phyloP scores from a whole-genome alignment of 2,888 invertebrate species.

The Galerucella nymphaeae region DNA sequence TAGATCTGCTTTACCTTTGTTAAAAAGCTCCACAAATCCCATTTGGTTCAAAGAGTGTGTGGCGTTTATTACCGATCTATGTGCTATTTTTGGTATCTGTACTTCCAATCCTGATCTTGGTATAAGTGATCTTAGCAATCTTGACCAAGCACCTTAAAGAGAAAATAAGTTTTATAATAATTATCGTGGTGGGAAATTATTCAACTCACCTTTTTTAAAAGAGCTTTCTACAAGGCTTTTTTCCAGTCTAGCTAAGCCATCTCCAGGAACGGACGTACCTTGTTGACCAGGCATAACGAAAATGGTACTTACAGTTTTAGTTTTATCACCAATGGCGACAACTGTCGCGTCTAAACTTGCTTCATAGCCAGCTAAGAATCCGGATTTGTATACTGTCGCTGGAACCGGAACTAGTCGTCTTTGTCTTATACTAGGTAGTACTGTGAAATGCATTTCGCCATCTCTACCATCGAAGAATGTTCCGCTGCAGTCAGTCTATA shows the following conservation, averaged over 20 bases:
- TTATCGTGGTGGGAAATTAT: background rate
- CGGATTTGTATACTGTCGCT: conserved; percentile 80
- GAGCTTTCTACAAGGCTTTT: conserved; percentile 75
- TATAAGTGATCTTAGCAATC: conserved; percentile 77
- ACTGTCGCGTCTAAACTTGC: conserved; percentile 86
- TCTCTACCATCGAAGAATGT: conserved; percentile 82
- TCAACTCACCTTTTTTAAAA: conserved; percentile 67
- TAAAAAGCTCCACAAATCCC: conserved; percentile 85
- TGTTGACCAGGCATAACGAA: conserved; percentile 89
- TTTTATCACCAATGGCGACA: conserved; percentile 78
- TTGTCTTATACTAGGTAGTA: conserved; percentile 82
- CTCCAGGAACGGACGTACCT: conserved; percentile 82
- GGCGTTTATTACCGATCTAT: conserved; percentile 83
- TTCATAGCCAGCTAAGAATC: conserved; percentile 87
- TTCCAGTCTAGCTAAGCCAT: conserved; percentile 81
- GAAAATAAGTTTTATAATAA: background rate
- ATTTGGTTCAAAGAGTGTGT: conserved; percentile 81
- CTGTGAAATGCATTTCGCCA: conserved; percentile 88
- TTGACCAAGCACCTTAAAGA: conserved; percentile 73
- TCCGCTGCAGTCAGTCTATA: conserved; percentile 79
- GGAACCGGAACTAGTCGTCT: conserved; percentile 85
- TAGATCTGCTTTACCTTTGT: conserved; percentile 80
- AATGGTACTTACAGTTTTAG: conserved; percentile 80
- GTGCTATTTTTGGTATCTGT: conserved; percentile 86
- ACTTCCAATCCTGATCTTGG: conserved; percentile 83